Percentiles rank a stretch among this genome's conserved stretches.
phyloP scores from a whole-genome alignment of 92 coral and sea anemone species.

The Epizoanthus scotinus region DNA sequence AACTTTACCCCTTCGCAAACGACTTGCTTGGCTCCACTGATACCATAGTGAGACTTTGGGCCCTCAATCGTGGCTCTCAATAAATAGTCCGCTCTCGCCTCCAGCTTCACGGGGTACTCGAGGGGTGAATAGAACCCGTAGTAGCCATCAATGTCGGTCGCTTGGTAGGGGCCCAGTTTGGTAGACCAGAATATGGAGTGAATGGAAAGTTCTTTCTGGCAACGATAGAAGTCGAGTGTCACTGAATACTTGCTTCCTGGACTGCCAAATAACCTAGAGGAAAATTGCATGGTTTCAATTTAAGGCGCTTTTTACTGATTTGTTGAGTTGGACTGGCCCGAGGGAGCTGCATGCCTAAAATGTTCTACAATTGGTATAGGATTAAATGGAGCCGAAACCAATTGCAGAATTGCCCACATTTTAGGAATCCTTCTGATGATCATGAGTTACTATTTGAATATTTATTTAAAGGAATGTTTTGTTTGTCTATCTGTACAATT shows the following conservation, averaged over 20 bases:
- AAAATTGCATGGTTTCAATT: neutral
- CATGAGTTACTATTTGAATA: too few relatives aligned
- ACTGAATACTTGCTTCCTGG: slow-evolving; percentile 21
- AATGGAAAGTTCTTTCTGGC: slow-evolving; percentile 38
- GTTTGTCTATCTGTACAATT: too few relatives aligned
- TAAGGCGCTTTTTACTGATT: too few relatives aligned
- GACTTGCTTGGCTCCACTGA: slow-evolving; percentile 26
- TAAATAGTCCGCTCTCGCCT: slow-evolving; percentile 36
- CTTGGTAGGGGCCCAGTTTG: slow-evolving; percentile 16
- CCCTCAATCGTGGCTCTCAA: slow-evolving; percentile 40
- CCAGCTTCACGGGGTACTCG: slow-evolving; percentile 28
- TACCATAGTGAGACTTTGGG: slow-evolving; percentile 27
- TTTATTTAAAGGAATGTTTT: too few relatives aligned
- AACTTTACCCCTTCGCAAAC: slow-evolving; percentile 29
- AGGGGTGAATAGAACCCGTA: slow-evolving; percentile 34
- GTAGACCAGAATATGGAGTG: slow-evolving; percentile 40
- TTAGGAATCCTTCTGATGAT: too few relatives aligned
- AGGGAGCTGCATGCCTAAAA: too few relatives aligned
- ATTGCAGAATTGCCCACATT: too few relatives aligned
- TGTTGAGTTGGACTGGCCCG: too few relatives aligned
- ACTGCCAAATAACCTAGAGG: slow-evolving; percentile 31
- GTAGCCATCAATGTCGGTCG: slow-evolving; percentile 17
- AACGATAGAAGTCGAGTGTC: slow-evolving; percentile 31
- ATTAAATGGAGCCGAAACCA: too few relatives aligned
- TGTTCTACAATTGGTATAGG: too few relatives aligned